A percentile compares a stretch with the other conserved stretches of the same genome.
Conservation (phyloP, 2,797 vertebrate genomes). For the Capromys pilorides region DNA sequence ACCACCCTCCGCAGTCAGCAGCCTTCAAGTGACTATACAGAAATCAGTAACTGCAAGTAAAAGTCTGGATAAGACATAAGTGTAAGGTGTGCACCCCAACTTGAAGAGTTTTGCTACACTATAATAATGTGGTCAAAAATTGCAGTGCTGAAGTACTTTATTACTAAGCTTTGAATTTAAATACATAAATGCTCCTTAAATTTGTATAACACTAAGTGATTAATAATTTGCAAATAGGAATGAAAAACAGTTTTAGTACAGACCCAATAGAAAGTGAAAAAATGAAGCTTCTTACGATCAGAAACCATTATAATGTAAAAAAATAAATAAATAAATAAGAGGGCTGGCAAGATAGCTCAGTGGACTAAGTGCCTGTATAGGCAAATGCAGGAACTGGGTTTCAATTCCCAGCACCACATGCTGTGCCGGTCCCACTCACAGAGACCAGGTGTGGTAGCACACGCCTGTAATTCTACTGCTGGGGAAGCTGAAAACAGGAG, state of each 20-base stretch:
- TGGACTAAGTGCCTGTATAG: too few relatives aligned
- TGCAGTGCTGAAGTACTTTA: background rate
- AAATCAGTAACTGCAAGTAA: background rate
- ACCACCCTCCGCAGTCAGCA: too few relatives aligned
- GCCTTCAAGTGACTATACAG: background rate
- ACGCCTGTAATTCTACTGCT: too few relatives aligned
- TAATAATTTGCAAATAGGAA: slow-evolving; percentile 31
- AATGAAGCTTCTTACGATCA: background rate
- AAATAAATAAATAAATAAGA: too few relatives aligned
- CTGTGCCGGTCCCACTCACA: too few relatives aligned
- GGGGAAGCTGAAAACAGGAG: too few relatives aligned
- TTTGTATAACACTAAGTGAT: background rate
- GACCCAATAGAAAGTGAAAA: background rate
- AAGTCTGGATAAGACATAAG: background rate
- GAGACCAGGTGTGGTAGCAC: too few relatives aligned
- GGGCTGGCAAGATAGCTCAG: too few relatives aligned
- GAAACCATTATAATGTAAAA: background rate
- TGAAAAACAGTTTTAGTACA: background rate
- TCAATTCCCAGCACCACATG: too few relatives aligned
- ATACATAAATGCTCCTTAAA: background rate
- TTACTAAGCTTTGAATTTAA: background rate
- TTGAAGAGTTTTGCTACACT: background rate
- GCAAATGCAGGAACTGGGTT: too few relatives aligned
- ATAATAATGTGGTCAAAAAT: background rate
- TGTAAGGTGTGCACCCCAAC: background rate